Evolutionary conservation across 2,888 invertebrate species (phyloP).

Genomic region (Polymixis lichenea): DNA sequence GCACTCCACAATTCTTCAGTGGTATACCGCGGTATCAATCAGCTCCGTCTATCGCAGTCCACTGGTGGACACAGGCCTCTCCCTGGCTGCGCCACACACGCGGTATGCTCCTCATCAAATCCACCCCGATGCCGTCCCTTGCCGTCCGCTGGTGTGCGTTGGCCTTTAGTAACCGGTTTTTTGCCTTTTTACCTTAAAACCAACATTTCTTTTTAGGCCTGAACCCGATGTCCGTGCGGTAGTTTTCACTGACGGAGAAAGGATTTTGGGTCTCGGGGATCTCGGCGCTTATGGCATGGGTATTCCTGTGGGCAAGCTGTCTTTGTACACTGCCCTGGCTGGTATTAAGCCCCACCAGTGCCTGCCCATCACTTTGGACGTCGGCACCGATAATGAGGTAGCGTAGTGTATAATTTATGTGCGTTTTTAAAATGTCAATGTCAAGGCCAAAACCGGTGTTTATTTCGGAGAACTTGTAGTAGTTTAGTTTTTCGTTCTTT

Average conservation of each 20-base stretch:
- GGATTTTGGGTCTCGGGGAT: conserved; percentile 99
- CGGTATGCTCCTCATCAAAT: too few species aligned
- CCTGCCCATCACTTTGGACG: conserved; percentile 98
- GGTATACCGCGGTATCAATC: too few species aligned
- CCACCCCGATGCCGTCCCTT: too few species aligned
- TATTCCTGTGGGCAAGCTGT: conserved; percentile 99
- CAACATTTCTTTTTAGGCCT: conserved; percentile 90
- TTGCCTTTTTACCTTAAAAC: neutral
- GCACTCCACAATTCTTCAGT: too few species aligned
- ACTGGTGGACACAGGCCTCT: too few species aligned
- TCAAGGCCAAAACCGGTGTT: conserved; percentile 47
- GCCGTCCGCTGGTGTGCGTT: too few species aligned
- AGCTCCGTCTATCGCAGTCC: too few species aligned
- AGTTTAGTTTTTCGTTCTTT: conserved; percentile 20
- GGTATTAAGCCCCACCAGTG: conserved; percentile 99
- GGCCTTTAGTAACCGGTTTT: neutral
- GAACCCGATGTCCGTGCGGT: conserved; percentile 96
- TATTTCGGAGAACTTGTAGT: conserved; percentile 14
- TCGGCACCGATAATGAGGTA: conserved; percentile 97
- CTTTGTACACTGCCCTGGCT: conserved; percentile 98
- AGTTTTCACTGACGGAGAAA: conserved; percentile 99
- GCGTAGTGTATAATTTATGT: conserved; percentile 41
- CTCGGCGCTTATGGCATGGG: conserved; percentile 99
- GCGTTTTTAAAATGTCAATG: conserved; percentile 54
- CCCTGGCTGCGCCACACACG: too few species aligned